A percentile compares a stretch with the other conserved stretches of the same genome.
These are phyloP conservation scores for Enoplosus armatus DNA, from an alignment of 2,797 vertebrate genomes.

Conservation along the genomic window DNA sequence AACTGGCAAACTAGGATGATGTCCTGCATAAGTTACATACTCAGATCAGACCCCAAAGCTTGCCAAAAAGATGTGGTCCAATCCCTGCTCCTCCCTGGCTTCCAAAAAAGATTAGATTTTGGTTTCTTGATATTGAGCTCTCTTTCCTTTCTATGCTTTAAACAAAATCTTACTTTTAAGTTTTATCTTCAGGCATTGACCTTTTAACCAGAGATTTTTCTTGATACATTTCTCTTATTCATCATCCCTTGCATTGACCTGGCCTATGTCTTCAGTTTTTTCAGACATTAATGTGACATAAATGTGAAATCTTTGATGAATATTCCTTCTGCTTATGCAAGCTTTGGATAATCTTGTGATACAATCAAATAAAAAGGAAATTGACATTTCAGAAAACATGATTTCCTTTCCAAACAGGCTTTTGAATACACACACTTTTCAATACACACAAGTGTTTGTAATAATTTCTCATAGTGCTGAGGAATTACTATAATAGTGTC, in stretches of 20 bases:
- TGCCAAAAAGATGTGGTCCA: conserved; percentile 44
- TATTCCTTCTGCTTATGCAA: conserved; percentile 36
- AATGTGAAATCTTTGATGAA: conserved; percentile 46
- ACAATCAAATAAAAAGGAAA: conserved; percentile 48
- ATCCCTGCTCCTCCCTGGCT: conserved; percentile 38
- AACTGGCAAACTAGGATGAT: conserved; percentile 64
- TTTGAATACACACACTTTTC: conserved; percentile 39
- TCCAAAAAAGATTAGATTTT: conserved; percentile 58
- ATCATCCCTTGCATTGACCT: conserved; percentile 45
- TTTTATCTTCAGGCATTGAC: conserved; percentile 54
- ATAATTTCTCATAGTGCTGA: conserved; percentile 1
- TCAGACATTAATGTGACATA: conserved; percentile 29
- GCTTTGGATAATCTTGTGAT: conserved; percentile 66
- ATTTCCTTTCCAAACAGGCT: conserved; percentile 26
- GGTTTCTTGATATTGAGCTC: conserved; percentile 53
- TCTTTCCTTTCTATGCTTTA: conserved; percentile 51
- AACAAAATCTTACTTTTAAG: conserved; percentile 59
- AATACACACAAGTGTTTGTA: conserved; percentile 32
- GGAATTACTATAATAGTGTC: conserved; percentile 47
- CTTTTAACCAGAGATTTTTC: conserved; percentile 55
- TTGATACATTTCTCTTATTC: conserved; percentile 45
- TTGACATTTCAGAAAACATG: conserved; percentile 47
- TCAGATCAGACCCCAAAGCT: conserved; percentile 48
- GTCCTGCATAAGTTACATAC: conserved; percentile 62
- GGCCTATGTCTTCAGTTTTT: conserved; percentile 45